Conservation (phyloP, 2,113 vertebrate genomes). For the Lasiurus borealis region DNA sequence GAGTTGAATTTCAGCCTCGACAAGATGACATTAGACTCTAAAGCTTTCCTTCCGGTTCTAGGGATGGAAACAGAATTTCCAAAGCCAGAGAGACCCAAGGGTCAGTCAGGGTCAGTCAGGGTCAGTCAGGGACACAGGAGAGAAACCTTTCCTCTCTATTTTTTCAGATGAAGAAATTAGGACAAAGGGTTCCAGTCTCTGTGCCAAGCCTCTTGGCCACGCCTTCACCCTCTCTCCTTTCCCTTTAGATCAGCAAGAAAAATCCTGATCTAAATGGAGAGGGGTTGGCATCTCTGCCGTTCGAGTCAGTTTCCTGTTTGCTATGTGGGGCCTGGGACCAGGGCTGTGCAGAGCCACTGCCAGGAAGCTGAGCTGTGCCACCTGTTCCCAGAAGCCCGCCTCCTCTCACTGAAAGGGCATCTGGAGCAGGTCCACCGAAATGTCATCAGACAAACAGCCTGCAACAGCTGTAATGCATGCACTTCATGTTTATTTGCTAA, state of each 20-base stretch:
- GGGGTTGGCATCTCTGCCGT: not conserved
- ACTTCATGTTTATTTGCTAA: conserved; percentile 25
- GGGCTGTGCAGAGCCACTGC: not conserved
- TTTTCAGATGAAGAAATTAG: conserved; percentile 41
- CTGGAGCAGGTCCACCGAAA: not conserved
- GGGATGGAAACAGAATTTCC: not conserved
- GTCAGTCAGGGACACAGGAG: not conserved
- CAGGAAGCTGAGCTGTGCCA: not conserved
- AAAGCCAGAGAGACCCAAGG: not conserved
- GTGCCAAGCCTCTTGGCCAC: not conserved
- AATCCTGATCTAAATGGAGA: not conserved
- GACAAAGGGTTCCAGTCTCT: not conserved
- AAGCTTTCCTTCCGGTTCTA: not conserved
- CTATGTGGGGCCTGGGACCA: not conserved
- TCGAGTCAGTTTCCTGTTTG: not conserved
- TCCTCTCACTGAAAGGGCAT: not conserved
- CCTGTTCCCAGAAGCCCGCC: not conserved
- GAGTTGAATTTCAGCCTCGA: conserved; percentile 8
- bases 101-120: not conserved
- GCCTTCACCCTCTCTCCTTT: not conserved
- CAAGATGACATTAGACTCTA: not conserved
- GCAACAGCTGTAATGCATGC: not conserved
- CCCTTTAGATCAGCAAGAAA: conserved; percentile 18
- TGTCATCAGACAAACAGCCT: not conserved
- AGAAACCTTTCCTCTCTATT: conserved; percentile 14